These are phyloP conservation scores for Lophotriccus pileatus DNA, from an alignment of 2,797 vertebrate genomes.

Conservation along the genomic window DNA sequence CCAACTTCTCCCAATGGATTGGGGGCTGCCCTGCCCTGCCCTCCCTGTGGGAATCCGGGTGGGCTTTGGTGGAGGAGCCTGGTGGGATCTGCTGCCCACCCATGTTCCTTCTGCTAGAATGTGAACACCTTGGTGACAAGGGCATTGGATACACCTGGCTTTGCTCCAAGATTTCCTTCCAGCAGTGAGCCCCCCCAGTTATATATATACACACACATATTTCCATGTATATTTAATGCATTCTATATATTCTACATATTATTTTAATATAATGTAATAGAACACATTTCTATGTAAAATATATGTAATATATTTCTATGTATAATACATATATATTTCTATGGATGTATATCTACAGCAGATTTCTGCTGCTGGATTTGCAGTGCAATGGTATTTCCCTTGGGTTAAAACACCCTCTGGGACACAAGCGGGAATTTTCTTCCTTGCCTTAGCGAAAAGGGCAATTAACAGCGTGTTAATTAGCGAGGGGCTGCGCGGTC, in stretches of 20 bases:
- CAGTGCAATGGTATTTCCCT: too few species aligned
- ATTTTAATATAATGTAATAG: too few species aligned
- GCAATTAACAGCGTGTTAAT: fast-evolving
- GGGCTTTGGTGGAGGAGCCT: not conserved
- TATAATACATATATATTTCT: not conserved
- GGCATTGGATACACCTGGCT: too few species aligned
- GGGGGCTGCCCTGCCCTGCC: not conserved
- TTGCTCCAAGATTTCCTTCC: too few species aligned
- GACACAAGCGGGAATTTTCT: not conserved
- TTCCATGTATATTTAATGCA: not conserved
- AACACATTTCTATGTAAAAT: too few species aligned
- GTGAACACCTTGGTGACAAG: fast-evolving
- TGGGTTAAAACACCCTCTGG: not conserved
- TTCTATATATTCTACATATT: too few species aligned
- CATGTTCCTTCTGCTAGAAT: too few species aligned
- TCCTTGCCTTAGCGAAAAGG: fast-evolving
- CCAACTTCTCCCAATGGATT: not conserved
- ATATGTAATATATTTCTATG: too few species aligned
- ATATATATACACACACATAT: fast-evolving
- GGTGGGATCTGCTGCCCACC: not conserved
- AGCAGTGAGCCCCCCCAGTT: fast-evolving
- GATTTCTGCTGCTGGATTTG: not conserved
- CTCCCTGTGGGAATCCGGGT: not conserved
- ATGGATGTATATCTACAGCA: fast-evolving
- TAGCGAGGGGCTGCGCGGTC: not conserved